Conservation (phyloP, 1,140 invertebrate genomes). For the Pseudomyrmex cubaensis region DNA sequence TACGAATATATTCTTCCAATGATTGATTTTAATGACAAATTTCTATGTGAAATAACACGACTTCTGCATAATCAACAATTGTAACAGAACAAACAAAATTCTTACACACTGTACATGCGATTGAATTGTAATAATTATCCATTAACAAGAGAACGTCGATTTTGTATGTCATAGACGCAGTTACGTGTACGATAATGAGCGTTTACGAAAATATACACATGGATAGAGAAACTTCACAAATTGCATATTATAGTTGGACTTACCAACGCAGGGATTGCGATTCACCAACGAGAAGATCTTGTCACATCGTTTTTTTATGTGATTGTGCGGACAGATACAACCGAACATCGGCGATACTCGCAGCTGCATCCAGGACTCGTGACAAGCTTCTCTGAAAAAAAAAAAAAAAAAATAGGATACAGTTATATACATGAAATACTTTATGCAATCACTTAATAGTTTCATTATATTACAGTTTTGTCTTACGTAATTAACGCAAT, state of each 20-base stretch:
- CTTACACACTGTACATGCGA: not conserved
- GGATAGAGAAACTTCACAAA: slow-evolving; percentile 45
- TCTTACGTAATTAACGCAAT: too few species aligned
- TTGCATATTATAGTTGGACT: slow-evolving; percentile 84
- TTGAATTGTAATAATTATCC: not conserved
- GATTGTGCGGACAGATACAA: slow-evolving; percentile 95
- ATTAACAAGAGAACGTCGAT: not conserved
- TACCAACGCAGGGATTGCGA: slow-evolving; percentile 96
- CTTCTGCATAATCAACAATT: not conserved
- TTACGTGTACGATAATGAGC: slow-evolving; percentile 52
- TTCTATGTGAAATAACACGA: not conserved
- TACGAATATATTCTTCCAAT: not conserved
- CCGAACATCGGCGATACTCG: slow-evolving; percentile 94
- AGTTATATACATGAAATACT: not conserved
- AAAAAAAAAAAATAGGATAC: not conserved
- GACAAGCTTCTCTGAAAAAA: slow-evolving; percentile 90
- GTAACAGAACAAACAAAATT: slow-evolving; percentile 9
- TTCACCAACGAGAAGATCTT: slow-evolving; percentile 94
- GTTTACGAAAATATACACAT: slow-evolving; percentile 48
- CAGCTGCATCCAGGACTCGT: slow-evolving; percentile 93
- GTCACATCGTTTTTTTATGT: slow-evolving; percentile 94
- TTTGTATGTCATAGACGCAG: slow-evolving; percentile 5
- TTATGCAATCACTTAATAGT: not conserved
- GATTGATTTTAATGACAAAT: not conserved
- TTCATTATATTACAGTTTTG: too few species aligned